Evolutionary conservation across 2,888 invertebrate genomes (phyloP), one percentile per base, ranked within the genome.

Genomic region (Spodoptera exigua): DNA sequence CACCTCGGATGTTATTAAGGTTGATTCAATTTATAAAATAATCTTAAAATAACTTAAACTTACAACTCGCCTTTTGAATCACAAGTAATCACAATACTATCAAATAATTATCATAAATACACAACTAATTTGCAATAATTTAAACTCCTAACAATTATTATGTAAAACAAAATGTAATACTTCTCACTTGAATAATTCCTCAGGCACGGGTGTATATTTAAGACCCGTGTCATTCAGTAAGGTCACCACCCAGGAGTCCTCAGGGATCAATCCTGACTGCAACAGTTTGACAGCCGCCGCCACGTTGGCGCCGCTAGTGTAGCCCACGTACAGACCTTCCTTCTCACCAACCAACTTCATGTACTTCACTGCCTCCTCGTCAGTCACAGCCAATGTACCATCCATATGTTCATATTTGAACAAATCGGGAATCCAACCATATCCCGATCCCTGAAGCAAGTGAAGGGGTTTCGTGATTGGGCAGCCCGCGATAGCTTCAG

Each of bases 281-380:
- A 94, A 65, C 36, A 94, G 80, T 51, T 90, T 88, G 3, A 92
- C 89, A 0, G 93, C 93, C 0, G 92, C 94, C 4, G 93, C 93
- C 7, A 93, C 88, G 57, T 93, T 93, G 1, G 93, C 93, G 0
- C 88, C 94, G 53, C 93, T 93, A 4, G 94, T 93, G 70, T 92
- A 94, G 4, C 93, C 93, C 34, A 93, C 91, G 66, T 86, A 94
- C 59, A 94, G 59, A 13, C 93, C 93, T 67, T 94, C 93, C 69
- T 90, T 91, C 61, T 85, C 80, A 10, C 93, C 93, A 10, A 94
- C 80, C 49, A 89, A 76, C 12, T 86, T 76, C 82, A 85, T 89
- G 63, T 91, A 94, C 35, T 85, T 74, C 18, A 86, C 74, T 1
- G 89, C 79, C 60, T 94, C 94, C 51, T 92, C 92, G 52, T 94